These are phyloP conservation scores for Dicaeum eximium DNA, from an alignment of 2,113 vertebrate genomes.

Conservation along the genomic window DNA sequence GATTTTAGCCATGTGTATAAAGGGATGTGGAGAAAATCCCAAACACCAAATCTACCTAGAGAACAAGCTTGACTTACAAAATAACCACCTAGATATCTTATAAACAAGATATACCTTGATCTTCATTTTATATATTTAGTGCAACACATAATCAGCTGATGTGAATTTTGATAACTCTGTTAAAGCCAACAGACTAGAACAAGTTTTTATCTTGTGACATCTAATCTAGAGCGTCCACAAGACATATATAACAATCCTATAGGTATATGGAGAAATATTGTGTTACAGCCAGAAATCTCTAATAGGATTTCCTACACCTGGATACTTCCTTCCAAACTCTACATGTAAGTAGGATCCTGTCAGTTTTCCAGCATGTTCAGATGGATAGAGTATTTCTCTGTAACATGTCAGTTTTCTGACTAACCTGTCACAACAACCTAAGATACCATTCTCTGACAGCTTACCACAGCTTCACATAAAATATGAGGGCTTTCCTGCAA, in stretches of 20 bases:
- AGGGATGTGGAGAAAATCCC: background rate
- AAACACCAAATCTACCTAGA: background rate
- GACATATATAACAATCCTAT: background rate
- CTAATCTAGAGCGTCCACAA: background rate
- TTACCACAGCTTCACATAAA: background rate
- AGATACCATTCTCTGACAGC: background rate
- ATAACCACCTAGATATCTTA: background rate
- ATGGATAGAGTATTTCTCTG: background rate
- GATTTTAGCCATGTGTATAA: background rate
- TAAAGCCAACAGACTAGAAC: background rate
- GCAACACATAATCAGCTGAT: background rate
- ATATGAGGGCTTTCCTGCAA: background rate
- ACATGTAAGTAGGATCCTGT: rapidly evolving
- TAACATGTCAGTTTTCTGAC: background rate
- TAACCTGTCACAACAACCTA: background rate
- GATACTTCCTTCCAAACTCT: background rate
- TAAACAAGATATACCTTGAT: background rate
- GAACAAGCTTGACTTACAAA: background rate
- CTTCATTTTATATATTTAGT: background rate
- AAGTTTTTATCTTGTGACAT: background rate
- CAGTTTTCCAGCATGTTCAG: background rate
- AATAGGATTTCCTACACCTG: background rate
- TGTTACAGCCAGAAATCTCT: background rate
- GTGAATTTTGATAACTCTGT: background rate
- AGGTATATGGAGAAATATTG: background rate